These are phyloP conservation scores for cattle (Bos taurus) DNA, from an alignment of 2,113 vertebrate species.

Conservation along the genomic window DNA sequence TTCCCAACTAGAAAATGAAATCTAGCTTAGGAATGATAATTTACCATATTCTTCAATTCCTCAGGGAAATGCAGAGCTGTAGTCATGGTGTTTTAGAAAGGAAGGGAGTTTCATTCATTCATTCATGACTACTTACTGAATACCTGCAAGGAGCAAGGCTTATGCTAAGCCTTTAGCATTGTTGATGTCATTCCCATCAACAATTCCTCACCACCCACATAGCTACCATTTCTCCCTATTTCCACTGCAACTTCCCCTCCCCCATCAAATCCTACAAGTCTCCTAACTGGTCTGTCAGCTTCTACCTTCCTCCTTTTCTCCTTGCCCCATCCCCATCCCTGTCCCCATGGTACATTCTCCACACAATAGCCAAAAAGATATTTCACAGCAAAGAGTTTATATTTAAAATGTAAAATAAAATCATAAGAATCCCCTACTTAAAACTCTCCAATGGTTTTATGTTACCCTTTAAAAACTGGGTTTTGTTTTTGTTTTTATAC, in stretches of 20 bases:
- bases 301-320: neutral
- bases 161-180: neutral
- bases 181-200: neutral
- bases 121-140: neutral
- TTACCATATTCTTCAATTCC: neutral
- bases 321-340: neutral
- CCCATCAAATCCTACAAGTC: neutral
- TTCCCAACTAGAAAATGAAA: neutral
- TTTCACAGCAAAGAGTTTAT: neutral
- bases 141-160: neutral
- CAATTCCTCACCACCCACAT: neutral
- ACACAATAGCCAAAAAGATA: neutral
- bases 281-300: neutral
- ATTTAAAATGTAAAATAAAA: conserved; percentile 1
- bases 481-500: neutral
- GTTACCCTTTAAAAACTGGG: neutral
- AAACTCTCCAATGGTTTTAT: neutral
- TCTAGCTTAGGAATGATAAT: neutral
- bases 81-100: neutral
- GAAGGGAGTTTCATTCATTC: neutral
- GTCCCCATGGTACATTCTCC: neutral
- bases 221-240: neutral
- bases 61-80: neutral
- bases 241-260: neutral
- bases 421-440: neutral